Conservation (phyloP, 1,140 invertebrate species). For the Amphibalanus amphitrite region DNA sequence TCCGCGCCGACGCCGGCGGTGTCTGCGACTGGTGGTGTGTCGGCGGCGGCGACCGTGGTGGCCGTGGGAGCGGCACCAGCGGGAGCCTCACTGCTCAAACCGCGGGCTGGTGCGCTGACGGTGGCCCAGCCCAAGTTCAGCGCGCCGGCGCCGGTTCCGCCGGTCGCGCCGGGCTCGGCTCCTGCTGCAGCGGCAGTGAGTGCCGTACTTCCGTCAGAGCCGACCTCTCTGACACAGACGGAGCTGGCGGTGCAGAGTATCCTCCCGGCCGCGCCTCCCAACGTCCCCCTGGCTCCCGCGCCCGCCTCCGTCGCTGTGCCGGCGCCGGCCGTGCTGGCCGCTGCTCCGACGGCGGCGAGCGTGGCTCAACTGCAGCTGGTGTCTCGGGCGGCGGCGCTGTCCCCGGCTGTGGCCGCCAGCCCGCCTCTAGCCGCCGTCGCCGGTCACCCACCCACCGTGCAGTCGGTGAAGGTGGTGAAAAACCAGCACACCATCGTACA, state of each 20-base stretch:
- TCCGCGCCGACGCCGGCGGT: not conserved
- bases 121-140: constrained; percentile 18
- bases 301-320: constrained; percentile 17
- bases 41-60: no score
- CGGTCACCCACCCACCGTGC: no score
- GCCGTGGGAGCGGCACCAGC: constrained; percentile 20
- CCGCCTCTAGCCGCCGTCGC: no score
- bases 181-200: no score
- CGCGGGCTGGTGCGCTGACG: not conserved
- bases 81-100: not conserved
- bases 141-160: constrained; percentile 38
- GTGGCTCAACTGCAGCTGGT: no score
- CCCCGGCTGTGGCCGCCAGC: no score
- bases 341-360: no score
- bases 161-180: constrained; percentile 24
- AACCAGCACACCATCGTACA: no score
- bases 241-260: constrained; percentile 19
- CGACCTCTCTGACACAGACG: constrained; percentile 14
- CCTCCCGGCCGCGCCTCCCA: constrained; percentile 19
- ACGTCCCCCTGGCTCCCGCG: constrained; percentile 15
- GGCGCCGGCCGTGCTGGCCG: no score
- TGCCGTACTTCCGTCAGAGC: constrained; percentile 14
- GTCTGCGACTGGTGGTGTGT: no score
- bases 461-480: no score
- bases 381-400: no score